Evolutionary conservation across 2,797 vertebrate species (phyloP).

Genomic region (Anas flavirostris): DNA sequence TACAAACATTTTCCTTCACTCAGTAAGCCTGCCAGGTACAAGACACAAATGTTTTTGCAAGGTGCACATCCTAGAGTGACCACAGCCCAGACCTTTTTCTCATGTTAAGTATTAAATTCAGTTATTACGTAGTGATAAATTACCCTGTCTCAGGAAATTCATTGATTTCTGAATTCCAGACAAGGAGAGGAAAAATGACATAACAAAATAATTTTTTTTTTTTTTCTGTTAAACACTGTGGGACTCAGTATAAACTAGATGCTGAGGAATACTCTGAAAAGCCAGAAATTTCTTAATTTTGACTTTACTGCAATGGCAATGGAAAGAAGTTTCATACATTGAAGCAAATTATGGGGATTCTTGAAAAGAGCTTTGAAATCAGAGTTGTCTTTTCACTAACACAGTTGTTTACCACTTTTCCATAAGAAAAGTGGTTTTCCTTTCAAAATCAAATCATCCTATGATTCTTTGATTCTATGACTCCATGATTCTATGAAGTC

Average conservation of each 20-base stretch:
- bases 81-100: not conserved
- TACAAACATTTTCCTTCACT: not conserved
- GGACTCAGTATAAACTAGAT: not conserved
- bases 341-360: not conserved
- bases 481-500: not conserved
- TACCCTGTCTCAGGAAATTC: not conserved
- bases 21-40: not conserved
- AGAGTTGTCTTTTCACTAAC: not conserved
- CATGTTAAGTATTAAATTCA: not conserved
- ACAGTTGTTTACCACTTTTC: not conserved
- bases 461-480: too few species aligned
- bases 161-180: not conserved
- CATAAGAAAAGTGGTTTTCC: not conserved
- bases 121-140: not conserved
- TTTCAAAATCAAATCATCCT: too few species aligned
- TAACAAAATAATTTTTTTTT: not conserved
- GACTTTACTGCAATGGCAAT: not conserved
- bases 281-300: not conserved
- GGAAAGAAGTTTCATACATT: not conserved
- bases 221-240: not conserved
- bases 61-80: not conserved
- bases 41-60: not conserved
- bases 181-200: not conserved
- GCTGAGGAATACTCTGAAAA: not conserved
- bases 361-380: not conserved